Base-by-base conservation (phyloP, 2,888 invertebrate species). In the Coelopa pilipes region DNA sequence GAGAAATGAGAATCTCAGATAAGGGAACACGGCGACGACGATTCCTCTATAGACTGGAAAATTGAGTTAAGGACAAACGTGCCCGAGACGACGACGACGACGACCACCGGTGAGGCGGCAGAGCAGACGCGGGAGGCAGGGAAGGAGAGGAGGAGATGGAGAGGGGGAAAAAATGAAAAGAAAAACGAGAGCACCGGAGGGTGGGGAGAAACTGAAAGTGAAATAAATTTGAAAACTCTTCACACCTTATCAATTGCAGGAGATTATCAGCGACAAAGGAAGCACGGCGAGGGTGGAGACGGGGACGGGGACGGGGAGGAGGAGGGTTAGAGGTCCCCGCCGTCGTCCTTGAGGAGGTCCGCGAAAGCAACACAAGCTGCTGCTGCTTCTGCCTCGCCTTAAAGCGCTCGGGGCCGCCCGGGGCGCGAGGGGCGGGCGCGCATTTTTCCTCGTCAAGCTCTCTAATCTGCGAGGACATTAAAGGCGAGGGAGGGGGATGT, bases 181-280 rank as follows among this genome's bases (percentile, higher is more conserved):
- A 59, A 62, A 62, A 45, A 12, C n/a, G 53, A n/a, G 53, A 7
- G 53, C 53, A 7, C 53, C n/a, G 12, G 60, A 24, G 34, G 34
- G 24, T 15, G 60, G 21, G 9, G 53, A 24, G 15, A 62, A 62
- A 24, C 15, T 24, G 60, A 62, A 49, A 66, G 19, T 49, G 9
- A 66, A 66, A 66, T 66, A 66, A 66, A 66, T 66, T 66, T 66
- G 13, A 66, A 66, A 66, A 66, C 17, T 66, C 47, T 66, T 66
- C 50, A 66, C 66, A 66, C 66, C 66, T 66, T 66, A 66, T 66
- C 66, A 66, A 66, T 66, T 66, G 66, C 66, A 66, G 50, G 19
- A 66, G 66, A 66, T 66, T 66, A 66, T 49, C 66, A 66, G 66
- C 66, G 60, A 62, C 60, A 62, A 15, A 24, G 24, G 60, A 62